These are phyloP conservation scores for Eilema depressum DNA, from an alignment of 2,888 invertebrate species.

Conservation along the genomic window DNA sequence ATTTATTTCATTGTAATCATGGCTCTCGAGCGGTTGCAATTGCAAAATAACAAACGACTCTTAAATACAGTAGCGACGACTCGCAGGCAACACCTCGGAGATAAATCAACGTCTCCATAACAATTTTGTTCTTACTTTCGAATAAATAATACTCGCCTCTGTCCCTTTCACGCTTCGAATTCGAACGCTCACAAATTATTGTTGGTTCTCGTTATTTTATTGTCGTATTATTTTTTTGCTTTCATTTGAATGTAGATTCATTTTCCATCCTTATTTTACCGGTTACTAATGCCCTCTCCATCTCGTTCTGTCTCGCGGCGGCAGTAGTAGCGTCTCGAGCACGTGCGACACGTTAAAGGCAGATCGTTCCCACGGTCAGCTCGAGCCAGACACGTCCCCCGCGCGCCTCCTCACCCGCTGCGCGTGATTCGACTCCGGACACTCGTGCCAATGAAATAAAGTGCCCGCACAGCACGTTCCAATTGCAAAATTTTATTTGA, in stretches of 20 bases:
- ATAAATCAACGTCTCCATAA: conserved; percentile 83
- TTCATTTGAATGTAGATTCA: conserved; percentile 51
- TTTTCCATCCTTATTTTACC: conserved; percentile 42
- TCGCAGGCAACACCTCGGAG: conserved; percentile 62
- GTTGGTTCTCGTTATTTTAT: conserved; percentile 81
- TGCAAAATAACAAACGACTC: conserved; percentile 74
- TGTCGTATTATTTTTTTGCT: conserved; percentile 57
- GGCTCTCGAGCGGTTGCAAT: conserved; percentile 60
- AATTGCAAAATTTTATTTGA: conserved; percentile 81
- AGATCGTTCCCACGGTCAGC: conserved; percentile 86
- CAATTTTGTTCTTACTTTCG: conserved; percentile 77
- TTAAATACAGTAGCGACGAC: conserved; percentile 76
- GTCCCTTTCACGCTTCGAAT: conserved; percentile 79
- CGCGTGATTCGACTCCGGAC: conserved; percentile 80
- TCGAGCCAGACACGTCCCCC: conserved; percentile 67
- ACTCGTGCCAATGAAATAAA: conserved; percentile 79
- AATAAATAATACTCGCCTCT: conserved; percentile 70
- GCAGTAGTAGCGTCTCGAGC: conserved; percentile 79
- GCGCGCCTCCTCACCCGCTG: conserved; percentile 59
- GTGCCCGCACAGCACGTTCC: conserved; percentile 82
- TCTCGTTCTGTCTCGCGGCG: conserved; percentile 68
- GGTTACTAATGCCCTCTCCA: conserved; percentile 44
- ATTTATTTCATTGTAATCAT: conserved; percentile 75
- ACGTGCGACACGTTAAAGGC: conserved; percentile 87
- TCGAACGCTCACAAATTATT: conserved; percentile 84